Conservation (phyloP, 2,888 invertebrate genomes). For the Rosalia funebris region DNA sequence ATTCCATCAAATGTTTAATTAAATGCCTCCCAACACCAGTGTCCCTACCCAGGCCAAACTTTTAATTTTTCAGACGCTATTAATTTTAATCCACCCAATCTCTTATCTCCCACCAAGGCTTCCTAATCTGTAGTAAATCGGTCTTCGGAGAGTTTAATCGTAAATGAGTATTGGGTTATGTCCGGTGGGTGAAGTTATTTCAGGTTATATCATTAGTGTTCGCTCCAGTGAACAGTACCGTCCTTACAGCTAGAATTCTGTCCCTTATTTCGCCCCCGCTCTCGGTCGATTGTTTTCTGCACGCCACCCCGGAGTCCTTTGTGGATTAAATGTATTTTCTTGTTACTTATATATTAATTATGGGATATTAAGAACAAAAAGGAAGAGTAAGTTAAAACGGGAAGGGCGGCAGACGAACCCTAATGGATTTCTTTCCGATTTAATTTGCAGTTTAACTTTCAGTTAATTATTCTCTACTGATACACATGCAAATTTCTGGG, state of each 20-base stretch:
- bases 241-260: constrained; percentile 1
- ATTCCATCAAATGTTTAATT: not conserved
- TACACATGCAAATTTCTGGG: not conserved
- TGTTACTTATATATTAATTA: constrained; percentile 22
- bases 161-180: constrained; percentile 53
- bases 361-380: constrained; percentile 7
- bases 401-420: not conserved
- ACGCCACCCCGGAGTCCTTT: constrained; percentile 18
- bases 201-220: constrained; percentile 49
- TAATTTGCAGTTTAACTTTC: not conserved
- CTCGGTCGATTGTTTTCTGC: constrained; percentile 19
- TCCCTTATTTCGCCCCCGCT: constrained; percentile 6
- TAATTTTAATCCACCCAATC: constrained; percentile 6
- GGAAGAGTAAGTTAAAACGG: not conserved
- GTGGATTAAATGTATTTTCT: constrained; percentile 18
- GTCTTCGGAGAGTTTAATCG: constrained; percentile 55
- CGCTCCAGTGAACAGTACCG: constrained; percentile 33
- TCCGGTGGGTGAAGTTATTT: constrained; percentile 56
- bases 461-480: not conserved
- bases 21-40: not conserved
- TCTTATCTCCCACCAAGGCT: constrained; percentile 7
- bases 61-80: constrained; percentile 9
- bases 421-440: not conserved
- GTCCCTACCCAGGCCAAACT: not conserved
- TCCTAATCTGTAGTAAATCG: constrained; percentile 51